Evolutionary conservation across 2,797 vertebrate species (phyloP), one percentile per base, ranked within the genome.

Genomic region (Sphenopsis melanotis): DNA sequence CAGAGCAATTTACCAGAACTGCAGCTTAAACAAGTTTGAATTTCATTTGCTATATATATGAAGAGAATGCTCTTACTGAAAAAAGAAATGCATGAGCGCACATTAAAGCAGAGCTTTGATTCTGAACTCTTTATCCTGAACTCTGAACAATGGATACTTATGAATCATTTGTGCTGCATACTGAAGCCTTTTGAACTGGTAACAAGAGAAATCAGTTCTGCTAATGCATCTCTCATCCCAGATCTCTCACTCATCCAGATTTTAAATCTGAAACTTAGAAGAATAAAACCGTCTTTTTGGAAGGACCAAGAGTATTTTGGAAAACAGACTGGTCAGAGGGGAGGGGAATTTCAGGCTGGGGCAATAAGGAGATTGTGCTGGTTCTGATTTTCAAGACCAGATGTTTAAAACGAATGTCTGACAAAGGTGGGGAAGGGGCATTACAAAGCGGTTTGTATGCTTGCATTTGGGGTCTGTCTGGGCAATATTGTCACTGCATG

Each of bases 191-290:
- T 97, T 97, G 97, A 97, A 97, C 95, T 89, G 93, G 96, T 96
- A 97, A 97, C 97, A 97, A 97, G 97, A 97, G 97, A 97, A 97
- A 97, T 97, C 97, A 97, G 96, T 96, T 97, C 96, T 96, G 96
- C 96, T 97, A 97, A 97, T 97, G 96, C 94, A 93, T 97, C 95
- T 95, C 95, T 96, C 96, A 96, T 96, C 95, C 79, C 50, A 92
- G 94, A 96, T 96, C 95, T 96, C 94, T 95, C 93, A 92, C 93
- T 97, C 97, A 96, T 96, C 92, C 96, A 95, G 96, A 96, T 96
- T 97, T 96, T 95, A 93, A 97, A 96, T 95, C 91, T 96, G 91
- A 97, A 96, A 96, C 94, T 95, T 95, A 93, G 82, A 96, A 95
- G 93, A 96, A 94, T 91, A 93, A 97, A 92, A 78, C 70, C 10